A percentile compares a stretch with the other conserved stretches of the same genome.
These are phyloP conservation scores for Betta splendens DNA, from an alignment of 2,797 vertebrate species.

Conservation along the genomic window DNA sequence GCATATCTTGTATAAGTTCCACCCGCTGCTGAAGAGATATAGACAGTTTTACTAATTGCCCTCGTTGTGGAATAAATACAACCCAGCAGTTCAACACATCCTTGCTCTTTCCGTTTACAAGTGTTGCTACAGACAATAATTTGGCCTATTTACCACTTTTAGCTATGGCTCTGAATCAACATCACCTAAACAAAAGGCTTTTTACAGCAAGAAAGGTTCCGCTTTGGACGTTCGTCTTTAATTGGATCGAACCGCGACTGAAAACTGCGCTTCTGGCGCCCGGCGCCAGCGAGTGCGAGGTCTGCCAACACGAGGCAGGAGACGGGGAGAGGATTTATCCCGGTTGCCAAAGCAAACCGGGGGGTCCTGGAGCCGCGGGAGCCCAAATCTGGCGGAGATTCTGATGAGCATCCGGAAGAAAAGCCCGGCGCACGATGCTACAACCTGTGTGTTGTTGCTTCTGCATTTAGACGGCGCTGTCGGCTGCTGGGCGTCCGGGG, in stretches of 20 bases:
- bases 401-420: slow-evolving; percentile 59
- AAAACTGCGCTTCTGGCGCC: slow-evolving; percentile 62
- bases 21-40: no score
- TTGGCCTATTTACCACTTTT: slow-evolving; percentile 25
- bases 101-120: slow-evolving; percentile 6
- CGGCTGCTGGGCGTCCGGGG: slow-evolving; percentile 21
- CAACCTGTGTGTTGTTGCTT: slow-evolving; percentile 50
- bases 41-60: not conserved
- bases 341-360: slow-evolving; percentile 57
- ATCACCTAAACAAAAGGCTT: slow-evolving; percentile 36
- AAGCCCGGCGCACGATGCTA: slow-evolving; percentile 42
- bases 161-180: slow-evolving; percentile 12
- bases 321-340: slow-evolving; percentile 57
- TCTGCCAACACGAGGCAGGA: slow-evolving; percentile 62
- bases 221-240: slow-evolving; percentile 67
- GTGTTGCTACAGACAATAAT: slow-evolving; percentile 11
- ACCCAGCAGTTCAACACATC: not conserved
- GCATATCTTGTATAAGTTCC: no score
- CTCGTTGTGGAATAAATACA: not conserved
- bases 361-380: slow-evolving; percentile 53
- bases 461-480: slow-evolving; percentile 40
- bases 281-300: slow-evolving; percentile 34
- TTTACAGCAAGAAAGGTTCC: slow-evolving; percentile 40
- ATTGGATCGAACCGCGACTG: slow-evolving; percentile 70
- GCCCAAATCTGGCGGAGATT: slow-evolving; percentile 53